phyloP scores from a whole-genome alignment of 2,113 vertebrate genomes.

The Paramormyrops kingsleyae region DNA sequence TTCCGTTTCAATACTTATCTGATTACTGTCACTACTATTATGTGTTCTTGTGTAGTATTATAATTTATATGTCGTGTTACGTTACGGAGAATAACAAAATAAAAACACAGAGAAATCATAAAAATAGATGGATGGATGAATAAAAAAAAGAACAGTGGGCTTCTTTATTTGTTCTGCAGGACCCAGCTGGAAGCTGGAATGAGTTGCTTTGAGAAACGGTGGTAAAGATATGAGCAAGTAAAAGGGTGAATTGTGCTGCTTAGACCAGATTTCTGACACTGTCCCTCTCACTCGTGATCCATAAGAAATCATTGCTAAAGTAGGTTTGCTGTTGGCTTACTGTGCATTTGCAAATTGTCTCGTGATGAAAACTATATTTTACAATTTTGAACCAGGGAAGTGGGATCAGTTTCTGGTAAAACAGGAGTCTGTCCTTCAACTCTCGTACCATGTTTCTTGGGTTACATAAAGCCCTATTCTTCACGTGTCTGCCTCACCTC shows the following conservation, averaged over 20 bases:
- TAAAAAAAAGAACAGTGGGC: neutral
- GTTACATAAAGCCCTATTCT: neutral
- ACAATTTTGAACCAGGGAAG: neutral
- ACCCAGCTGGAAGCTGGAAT: neutral
- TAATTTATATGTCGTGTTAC: too few species aligned
- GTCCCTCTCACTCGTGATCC: neutral
- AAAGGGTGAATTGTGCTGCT: neutral
- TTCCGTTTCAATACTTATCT: too few species aligned
- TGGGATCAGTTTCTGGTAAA: neutral
- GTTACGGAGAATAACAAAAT: too few species aligned
- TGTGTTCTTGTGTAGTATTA: too few species aligned
- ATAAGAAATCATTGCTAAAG: neutral
- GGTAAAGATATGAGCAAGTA: neutral
- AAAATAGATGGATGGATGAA: too few species aligned
- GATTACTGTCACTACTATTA: too few species aligned
- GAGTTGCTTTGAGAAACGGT: neutral
- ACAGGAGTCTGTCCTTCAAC: neutral
- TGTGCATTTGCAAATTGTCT: neutral
- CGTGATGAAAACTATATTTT: neutral
- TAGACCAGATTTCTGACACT: neutral
- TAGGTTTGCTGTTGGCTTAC: neutral
- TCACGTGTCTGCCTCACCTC: neutral
- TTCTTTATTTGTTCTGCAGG: neutral
- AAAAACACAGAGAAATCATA: too few species aligned
- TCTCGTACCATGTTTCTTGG: neutral